These are phyloP conservation scores for Poecile montanus DNA, from an alignment of 2,797 vertebrate genomes.

Conservation along the genomic window DNA sequence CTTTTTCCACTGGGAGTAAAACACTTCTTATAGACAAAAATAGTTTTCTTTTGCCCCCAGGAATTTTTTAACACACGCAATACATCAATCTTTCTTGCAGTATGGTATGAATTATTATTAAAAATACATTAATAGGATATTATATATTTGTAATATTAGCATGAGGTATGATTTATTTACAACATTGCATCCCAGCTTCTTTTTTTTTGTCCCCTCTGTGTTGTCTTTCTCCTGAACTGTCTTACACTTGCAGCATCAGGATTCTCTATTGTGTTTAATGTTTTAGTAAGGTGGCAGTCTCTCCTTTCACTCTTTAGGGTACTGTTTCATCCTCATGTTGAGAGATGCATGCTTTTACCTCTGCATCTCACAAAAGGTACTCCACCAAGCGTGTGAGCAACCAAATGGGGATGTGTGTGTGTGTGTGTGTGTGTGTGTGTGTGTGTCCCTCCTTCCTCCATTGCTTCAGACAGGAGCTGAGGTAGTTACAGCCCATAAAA, in stretches of 20 bases:
- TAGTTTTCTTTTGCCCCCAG: not conserved
- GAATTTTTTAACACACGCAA: not conserved
- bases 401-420: not conserved
- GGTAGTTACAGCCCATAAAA: constrained; percentile 24
- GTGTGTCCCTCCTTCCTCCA: not conserved
- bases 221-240: constrained; percentile 31
- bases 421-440: no score
- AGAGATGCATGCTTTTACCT: not conserved
- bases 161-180: constrained; percentile 37
- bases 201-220: not conserved
- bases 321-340: constrained; percentile 30
- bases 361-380: not conserved
- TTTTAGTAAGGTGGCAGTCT: constrained; percentile 55
- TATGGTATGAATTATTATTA: constrained; percentile 2
- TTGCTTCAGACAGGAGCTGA: not conserved
- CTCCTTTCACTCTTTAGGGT: constrained; percentile 37
- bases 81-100: not conserved
- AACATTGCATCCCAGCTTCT: not conserved
- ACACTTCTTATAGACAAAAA: not conserved
- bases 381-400: not conserved
- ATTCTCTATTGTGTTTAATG: constrained; percentile 46
- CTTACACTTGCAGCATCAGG: not conserved
- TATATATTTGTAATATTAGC: not conserved
- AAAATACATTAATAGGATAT: not conserved
- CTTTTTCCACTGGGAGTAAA: not conserved